Base-by-base conservation (phyloP, 1,140 invertebrate genomes). In the Leptinotarsa texana region DNA sequence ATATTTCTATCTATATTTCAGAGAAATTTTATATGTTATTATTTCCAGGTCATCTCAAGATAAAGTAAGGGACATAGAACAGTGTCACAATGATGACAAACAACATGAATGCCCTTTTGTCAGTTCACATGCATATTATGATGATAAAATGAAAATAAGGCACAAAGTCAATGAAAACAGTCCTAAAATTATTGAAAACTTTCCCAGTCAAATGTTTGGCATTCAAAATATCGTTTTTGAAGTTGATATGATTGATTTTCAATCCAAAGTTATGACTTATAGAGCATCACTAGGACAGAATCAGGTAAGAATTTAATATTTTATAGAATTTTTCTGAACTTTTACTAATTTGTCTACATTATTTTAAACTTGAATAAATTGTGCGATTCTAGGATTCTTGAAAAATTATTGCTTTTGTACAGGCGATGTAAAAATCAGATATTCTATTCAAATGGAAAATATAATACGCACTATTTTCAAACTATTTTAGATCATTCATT, bases 221-320 rank as follows among this genome's bases (percentile, higher is more conserved):
- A 72, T 69, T n/a, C 80, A 80, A 47, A 82, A 80, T 69, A 75
- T 82, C 27, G 76, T 75, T n/a, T 84, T 84, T 70, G 82, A 83
- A 24, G 83, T 85, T 0, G 80, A 84, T 73, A 80, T 84, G 80
- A 75, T 77, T 48, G 83, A 82, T 72, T 81, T 80, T 65, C 81
- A 82, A 63, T 78, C 77, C 11, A 84, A 85, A 76, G 69, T 83
- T 22, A 82, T 84, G 82, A 85, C 83, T 6, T 85, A 85, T 65
- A 73, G 84, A 15, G 81, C 81, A 15, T 78, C 82, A 22, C 74
- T 83, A 5, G 76, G 75, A 51, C 78, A 80, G 65, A 82, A 78
- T 80, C 80, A 81, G 77, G 80, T 83, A 71, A 57, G 51, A 57
- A 57, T 42, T 42, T 42, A 6, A 42, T 42, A 42, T 42, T 42